Percentiles rank a stretch among this genome's conserved stretches.
Conservation (phyloP, 1,140 invertebrate genomes). For the Leptinotarsa undecemlineata region DNA sequence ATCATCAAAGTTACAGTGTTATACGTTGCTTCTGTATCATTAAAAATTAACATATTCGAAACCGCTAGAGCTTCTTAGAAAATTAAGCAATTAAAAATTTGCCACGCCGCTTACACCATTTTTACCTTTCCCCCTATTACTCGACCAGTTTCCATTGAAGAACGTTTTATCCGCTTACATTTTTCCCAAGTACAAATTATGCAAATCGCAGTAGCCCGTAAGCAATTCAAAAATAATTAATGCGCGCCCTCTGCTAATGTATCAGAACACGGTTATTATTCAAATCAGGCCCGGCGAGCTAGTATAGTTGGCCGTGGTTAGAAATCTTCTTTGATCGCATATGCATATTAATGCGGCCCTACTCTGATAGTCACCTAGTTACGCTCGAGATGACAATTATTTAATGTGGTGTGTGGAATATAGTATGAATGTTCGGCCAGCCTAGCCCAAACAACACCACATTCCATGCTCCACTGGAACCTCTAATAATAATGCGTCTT, state of each 20-base stretch:
- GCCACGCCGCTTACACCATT: slow-evolving; percentile 13
- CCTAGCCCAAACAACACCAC: background rate
- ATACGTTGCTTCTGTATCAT: background rate
- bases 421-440: slow-evolving; percentile 4
- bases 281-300: slow-evolving; percentile 6
- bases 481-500: slow-evolving; percentile 6
- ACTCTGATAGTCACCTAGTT: slow-evolving; percentile 17
- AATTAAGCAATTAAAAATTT: slow-evolving; percentile 27
- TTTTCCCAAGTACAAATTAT: slow-evolving; percentile 22
- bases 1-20: no score
- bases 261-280: slow-evolving; percentile 13
- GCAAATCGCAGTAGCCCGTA: slow-evolving; percentile 22
- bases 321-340: slow-evolving; percentile 22
- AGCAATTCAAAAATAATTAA: slow-evolving; percentile 22
- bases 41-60: slow-evolving; percentile 18
- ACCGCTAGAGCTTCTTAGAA: slow-evolving; percentile 5
- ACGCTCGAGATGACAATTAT: slow-evolving; percentile 19
- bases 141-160: background rate
- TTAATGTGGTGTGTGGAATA: slow-evolving; percentile 16
- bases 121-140: slow-evolving; percentile 15
- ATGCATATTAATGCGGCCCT: slow-evolving; percentile 15
- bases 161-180: slow-evolving; percentile 1
- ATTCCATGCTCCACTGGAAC: background rate
- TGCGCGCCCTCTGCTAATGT: slow-evolving; percentile 16
- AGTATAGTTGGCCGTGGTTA: slow-evolving; percentile 10